Conservation (phyloP, 2,888 invertebrate genomes). For the Drosophila rellima region DNA sequence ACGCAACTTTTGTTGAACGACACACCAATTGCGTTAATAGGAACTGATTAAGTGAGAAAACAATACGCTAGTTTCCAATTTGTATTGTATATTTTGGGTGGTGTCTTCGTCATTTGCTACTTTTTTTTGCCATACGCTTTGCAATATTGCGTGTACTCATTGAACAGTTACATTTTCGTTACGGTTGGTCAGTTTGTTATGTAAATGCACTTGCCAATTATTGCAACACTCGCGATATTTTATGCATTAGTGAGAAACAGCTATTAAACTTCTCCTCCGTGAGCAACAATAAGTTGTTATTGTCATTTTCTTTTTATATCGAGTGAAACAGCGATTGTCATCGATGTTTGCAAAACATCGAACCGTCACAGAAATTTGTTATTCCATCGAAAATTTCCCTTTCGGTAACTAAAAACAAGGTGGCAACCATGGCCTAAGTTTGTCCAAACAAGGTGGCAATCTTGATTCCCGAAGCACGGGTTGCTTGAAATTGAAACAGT, state of each 20-base stretch:
- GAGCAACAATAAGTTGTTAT: conserved; percentile 35
- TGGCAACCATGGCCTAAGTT: too few species aligned
- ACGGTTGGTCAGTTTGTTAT: conserved; percentile 38
- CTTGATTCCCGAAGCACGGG: too few species aligned
- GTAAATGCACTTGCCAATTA: conserved; percentile 45
- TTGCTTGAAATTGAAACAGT: too few species aligned
- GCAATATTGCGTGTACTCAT: conserved; percentile 29
- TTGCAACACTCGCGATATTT: conserved; percentile 58
- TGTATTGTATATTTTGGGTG: conserved; percentile 46
- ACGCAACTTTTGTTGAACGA: conserved; percentile 49
- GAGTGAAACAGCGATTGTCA: too few species aligned
- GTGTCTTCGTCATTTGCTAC: conserved; percentile 39
- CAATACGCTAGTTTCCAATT: conserved; percentile 35
- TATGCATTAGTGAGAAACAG: conserved; percentile 28
- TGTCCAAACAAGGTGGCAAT: too few species aligned
- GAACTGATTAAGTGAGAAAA: conserved; percentile 61
- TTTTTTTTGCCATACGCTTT: conserved; percentile 58
- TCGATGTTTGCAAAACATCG: too few species aligned
- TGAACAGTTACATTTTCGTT: conserved; percentile 37
- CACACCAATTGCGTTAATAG: conserved; percentile 62
- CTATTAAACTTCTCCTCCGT: conserved; percentile 35
- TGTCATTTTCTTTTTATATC: too few species aligned
- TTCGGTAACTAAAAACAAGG: too few species aligned
- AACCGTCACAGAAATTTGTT: too few species aligned
- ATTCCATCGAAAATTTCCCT: too few species aligned